These are phyloP conservation scores for Brachionus paranguensis DNA, from an alignment of 1,140 invertebrate genomes.

Conservation along the genomic window DNA sequence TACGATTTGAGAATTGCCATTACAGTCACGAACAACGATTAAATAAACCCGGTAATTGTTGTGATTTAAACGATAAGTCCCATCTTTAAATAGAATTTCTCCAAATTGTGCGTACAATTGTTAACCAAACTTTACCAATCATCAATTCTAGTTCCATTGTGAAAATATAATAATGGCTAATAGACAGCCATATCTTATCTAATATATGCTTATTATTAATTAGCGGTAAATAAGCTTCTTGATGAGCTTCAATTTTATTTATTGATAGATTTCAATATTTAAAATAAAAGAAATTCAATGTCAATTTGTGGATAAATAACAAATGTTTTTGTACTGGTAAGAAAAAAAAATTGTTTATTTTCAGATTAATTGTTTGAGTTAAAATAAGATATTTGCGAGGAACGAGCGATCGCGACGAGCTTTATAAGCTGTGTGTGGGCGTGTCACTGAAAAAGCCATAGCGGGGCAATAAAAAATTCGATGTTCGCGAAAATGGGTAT, in stretches of 20 bases:
- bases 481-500: too few relatives aligned
- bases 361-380: not conserved
- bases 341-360: not conserved
- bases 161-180: too few relatives aligned
- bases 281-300: not conserved
- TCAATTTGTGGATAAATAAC: not conserved
- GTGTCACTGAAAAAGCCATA: too few relatives aligned
- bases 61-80: not conserved
- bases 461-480: too few relatives aligned
- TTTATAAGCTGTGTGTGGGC: too few relatives aligned
- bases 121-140: not conserved
- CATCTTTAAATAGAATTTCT: not conserved
- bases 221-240: too few relatives aligned
- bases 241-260: not conserved
- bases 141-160: too few relatives aligned
- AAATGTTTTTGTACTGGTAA: not conserved
- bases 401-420: too few relatives aligned
- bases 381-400: not conserved
- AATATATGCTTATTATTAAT: too few relatives aligned
- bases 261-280: not conserved
- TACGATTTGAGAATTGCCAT: conserved; percentile 9
- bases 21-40: not conserved
- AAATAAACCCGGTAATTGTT: not conserved
- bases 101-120: not conserved
- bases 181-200: too few relatives aligned